Base-by-base conservation (phyloP, 2,888 invertebrate genomes). In the Auanema sp. region DNA sequence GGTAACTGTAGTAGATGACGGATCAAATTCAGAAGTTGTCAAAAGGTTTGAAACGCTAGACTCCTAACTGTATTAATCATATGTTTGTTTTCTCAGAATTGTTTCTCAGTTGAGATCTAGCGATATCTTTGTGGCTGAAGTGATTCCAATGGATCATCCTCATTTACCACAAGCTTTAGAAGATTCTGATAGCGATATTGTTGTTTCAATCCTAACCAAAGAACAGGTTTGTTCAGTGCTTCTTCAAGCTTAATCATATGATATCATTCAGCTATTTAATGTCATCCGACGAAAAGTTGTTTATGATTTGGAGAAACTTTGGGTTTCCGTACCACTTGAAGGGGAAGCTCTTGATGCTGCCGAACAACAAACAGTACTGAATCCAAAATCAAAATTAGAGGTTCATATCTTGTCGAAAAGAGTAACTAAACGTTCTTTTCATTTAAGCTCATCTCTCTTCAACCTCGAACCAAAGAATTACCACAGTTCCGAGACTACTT, bases 401-500 rank as follows among this genome's bases (percentile, higher is more conserved):
- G 67, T 67, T 3, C 40, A 14, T 4, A 55, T 14, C 18, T 5
- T n/a, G n/a, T 2, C 8, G 8, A 55, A 40, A 3, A 16, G 4
- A 40, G 4, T 18, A n/a, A n/a, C n/a, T n/a, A n/a, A n/a, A n/a
- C n/a, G n/a, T n/a, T n/a, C n/a, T n/a, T n/a, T n/a, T n/a, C n/a
- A n/a, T 54, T 68, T 52, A 16, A 66, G 64, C 54, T 74, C 1
- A 65, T 72, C n/a, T 61, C 69, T 10, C 62, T 74, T 14, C 77
- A 78, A 62, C 75, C 74, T 43, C 70, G 75, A 23, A 66, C 69
- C 66, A 75, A 71, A 41, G 72, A 77, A 43, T 63, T 81, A 44
- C 73, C 73, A 3, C 76, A 79, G 56, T 81, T 81, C 65, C 72
- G 76, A 25, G 75, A 77, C 33, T 83, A 83, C 60, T 83, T 83